Base-by-base conservation (phyloP, 2,113 vertebrate genomes). In the Phaethon lepturus region DNA sequence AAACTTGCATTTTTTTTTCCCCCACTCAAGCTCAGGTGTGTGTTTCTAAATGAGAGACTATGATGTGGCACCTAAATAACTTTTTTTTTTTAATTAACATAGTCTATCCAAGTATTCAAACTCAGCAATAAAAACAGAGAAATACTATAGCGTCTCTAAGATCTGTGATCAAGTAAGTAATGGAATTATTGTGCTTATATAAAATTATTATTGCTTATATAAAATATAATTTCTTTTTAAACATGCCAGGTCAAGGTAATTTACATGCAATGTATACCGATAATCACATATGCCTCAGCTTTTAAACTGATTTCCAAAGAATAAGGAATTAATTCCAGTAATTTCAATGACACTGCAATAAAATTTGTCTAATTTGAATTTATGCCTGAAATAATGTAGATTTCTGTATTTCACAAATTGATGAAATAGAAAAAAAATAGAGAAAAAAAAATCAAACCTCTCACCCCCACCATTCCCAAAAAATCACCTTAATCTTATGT, bases 401-500 rank as follows among this genome's bases (percentile, higher is more conserved):
- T 77, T 63, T 88, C 17, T 71, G 13, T 49, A 74, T 78, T 71
- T 93, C 38, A 69, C 11, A 86, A 76, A 77, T 11, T 0, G 3
- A 31, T 50, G 11, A 74, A 77, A 40, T 15, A 47, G 7, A 15
- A 18, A 69, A 85, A 93, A 49, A 17, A 22, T 13, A 7, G 60
- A 2, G 3, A 71, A 19, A 50, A 26, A 33, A 13, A 72, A 17
- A 44, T 28, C 33, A 72, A 60, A n/a, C 7, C 2, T 62, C 69
- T 77, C 24, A 14, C 4, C 3, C 9, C 13, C 7, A 20, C 5
- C 7, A 9, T 35, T 14, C 23, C 8, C 2, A 0, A 23, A 33
- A 59, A 47, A 53, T 73, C 33, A 72, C 17, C 4, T 83, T 79
- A 3, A 75, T 72, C 63, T 93, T 38, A 69, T 22, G 4, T 13